These are phyloP conservation scores for Scaeva pyrastri DNA, from an alignment of 2,888 invertebrate species.

Conservation along the genomic window DNA sequence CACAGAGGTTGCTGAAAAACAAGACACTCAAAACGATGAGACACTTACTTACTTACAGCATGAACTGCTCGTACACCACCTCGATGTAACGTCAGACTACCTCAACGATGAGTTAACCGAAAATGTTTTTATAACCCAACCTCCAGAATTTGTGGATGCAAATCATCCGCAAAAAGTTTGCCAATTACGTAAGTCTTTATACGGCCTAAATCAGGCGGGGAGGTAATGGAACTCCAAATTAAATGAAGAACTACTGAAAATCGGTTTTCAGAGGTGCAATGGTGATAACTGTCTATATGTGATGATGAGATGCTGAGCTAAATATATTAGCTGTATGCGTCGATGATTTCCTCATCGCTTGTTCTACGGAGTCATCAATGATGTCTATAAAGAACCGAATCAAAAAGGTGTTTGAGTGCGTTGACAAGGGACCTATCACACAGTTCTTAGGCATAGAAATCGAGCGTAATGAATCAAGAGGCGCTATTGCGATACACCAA, in stretches of 20 bases:
- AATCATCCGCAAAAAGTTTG: background rate
- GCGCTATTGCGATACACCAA: conserved; percentile 11
- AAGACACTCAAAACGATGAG: background rate
- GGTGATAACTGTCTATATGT: conserved; percentile 35
- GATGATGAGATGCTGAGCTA: conserved; percentile 4
- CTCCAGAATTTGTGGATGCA: conserved; percentile 7
- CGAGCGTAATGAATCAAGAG: background rate
- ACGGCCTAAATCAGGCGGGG: conserved; percentile 18
- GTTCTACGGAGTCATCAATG: conserved; percentile 8
- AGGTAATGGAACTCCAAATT: conserved; percentile 33
- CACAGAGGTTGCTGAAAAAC: background rate
- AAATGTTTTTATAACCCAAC: conserved; percentile 26
- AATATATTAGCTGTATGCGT: background rate
- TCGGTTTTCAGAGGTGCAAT: conserved; percentile 37
- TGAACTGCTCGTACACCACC: conserved; percentile 30
- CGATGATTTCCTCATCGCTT: background rate
- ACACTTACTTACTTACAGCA: background rate
- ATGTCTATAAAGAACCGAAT: conserved; percentile 18
- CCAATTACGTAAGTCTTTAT: conserved; percentile 19
- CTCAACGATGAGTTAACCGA: conserved; percentile 16
- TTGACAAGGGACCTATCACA: conserved; percentile 28
- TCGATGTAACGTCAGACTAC: conserved; percentile 28
- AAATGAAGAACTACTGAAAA: conserved; percentile 13
- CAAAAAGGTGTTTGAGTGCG: conserved; percentile 16
- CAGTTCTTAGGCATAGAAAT: conserved; percentile 45